Evolutionary conservation across 2,888 invertebrate genomes (phyloP).

Genomic region (Masnerella sp.): DNA sequence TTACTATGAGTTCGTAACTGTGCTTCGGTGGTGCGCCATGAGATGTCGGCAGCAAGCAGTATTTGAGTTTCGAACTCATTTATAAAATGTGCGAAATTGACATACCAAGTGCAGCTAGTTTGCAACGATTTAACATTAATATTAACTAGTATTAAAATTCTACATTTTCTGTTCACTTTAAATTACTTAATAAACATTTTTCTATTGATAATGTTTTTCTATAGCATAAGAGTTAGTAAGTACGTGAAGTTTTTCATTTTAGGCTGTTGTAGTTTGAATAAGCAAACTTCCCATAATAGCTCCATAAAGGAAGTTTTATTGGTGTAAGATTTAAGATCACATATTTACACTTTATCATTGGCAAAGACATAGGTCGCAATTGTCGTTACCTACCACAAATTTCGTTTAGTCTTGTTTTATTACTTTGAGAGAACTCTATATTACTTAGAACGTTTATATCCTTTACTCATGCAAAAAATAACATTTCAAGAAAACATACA

Average conservation of each 20-base stretch:
- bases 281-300: conserved; percentile 7
- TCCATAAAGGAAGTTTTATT: conserved; percentile 33
- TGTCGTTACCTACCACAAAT: conserved; percentile 36
- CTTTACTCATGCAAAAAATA: conserved; percentile 39
- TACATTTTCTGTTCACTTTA: too few species aligned
- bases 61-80: conserved; percentile 48
- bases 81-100: conserved; percentile 25
- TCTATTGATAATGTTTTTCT: too few species aligned
- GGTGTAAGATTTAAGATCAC: conserved; percentile 22
- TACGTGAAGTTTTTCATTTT: conserved; percentile 4
- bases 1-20: conserved; percentile 48
- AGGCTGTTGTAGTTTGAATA: conserved; percentile 1
- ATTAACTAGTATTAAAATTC: too few species aligned
- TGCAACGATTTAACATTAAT: conserved; percentile 25
- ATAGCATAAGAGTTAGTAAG: too few species aligned
- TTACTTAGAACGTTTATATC: conserved; percentile 29
- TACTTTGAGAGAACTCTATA: conserved; percentile 31
- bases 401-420: conserved; percentile 50
- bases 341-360: conserved; percentile 44
- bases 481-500: too few species aligned
- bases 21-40: conserved; percentile 42
- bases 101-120: conserved; percentile 6
- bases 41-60: conserved; percentile 49
- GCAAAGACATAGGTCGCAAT: conserved; percentile 31
- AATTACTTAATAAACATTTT: too few species aligned